Evolutionary conservation across 2,113 vertebrate genomes (phyloP), one percentile per base, ranked within the genome.

Genomic region (Catharus bicknelli): DNA sequence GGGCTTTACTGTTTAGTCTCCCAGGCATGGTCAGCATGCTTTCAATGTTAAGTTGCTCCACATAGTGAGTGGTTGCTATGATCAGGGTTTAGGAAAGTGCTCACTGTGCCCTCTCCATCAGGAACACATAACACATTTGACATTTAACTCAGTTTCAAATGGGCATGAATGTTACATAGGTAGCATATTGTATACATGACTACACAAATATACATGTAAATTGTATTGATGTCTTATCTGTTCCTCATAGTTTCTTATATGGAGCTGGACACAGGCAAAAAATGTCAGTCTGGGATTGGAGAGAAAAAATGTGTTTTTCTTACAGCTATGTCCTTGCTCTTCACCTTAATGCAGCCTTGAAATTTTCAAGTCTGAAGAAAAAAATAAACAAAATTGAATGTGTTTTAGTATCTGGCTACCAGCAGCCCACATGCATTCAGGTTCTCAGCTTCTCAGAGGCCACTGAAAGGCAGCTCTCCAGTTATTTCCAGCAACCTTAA

Each of bases 261-360:
- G 90, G 88, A 67, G 40, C 45, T 45, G 50, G 85, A 77, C 73
- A 83, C 16, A 7, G 16, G n/a, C 67, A 58, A 84, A 95, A 86
- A 75, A 40, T 12, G 40, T 36, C 76, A 68, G 11, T 66, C 77
- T 13, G 30, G 70, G 48, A 75, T 61, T 23, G 10, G 75, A 85
- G 73, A 80, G 63, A 91, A 74, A 95, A 96, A 86, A n/a, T 17
- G 11, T 50, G 50, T 57, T 95, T 96, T 93, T 89, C 75, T 90
- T 90, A 79, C 26, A 93, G 81, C 38, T 90, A 45, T 15, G 11
- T 73, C 74, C 67, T 95, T 94, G 54, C 63, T 96, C 88, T 96
- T 93, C 43, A 91, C 59, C 77, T 96, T 95, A 95, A 95, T 76
- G 78, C 88, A 96, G 85, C 82, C 86, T 90, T 79, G 88, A 96